Conservation (phyloP, 2,888 invertebrate genomes). For the Chymomyza fuscimana region DNA sequence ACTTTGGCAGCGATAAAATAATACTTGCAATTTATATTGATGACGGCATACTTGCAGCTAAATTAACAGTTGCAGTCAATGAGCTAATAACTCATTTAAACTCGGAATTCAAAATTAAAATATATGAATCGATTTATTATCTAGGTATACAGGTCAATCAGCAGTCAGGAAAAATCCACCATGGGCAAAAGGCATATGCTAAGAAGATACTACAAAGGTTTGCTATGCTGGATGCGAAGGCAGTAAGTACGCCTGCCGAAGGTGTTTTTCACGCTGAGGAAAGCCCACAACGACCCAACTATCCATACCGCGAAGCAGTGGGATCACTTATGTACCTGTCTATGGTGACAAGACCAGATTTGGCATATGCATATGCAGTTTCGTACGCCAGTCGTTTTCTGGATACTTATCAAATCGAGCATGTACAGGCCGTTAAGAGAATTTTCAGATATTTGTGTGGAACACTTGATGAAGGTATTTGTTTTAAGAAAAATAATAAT, state of each 20-base stretch:
- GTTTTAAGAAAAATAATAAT: too few species aligned
- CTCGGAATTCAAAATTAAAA: too few species aligned
- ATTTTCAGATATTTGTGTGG: too few species aligned
- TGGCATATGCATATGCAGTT: conserved; percentile 18
- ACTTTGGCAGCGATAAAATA: conserved; percentile 11
- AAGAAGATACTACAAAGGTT: conserved; percentile 28
- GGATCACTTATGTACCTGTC: conserved; percentile 32
- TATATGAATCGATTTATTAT: conserved; percentile 58
- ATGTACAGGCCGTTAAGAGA: conserved; percentile 13
- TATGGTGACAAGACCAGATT: conserved; percentile 25
- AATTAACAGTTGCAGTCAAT: too few species aligned
- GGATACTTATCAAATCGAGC: neutral
- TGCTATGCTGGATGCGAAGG: conserved; percentile 22
- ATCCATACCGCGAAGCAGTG: conserved; percentile 33
- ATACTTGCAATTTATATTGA: too few species aligned
- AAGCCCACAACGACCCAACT: conserved; percentile 1
- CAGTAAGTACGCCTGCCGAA: conserved; percentile 33
- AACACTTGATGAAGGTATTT: too few species aligned
- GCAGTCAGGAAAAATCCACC: neutral
- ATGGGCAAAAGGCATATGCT: conserved; percentile 15
- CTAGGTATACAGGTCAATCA: conserved; percentile 32
- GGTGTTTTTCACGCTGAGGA: conserved; percentile 1
- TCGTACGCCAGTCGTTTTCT: conserved; percentile 12
- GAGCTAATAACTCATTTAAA: too few species aligned
- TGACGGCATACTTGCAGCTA: too few species aligned